phyloP scores from a whole-genome alignment of 2,113 vertebrate species.

The Gasterosteus nipponicus region DNA sequence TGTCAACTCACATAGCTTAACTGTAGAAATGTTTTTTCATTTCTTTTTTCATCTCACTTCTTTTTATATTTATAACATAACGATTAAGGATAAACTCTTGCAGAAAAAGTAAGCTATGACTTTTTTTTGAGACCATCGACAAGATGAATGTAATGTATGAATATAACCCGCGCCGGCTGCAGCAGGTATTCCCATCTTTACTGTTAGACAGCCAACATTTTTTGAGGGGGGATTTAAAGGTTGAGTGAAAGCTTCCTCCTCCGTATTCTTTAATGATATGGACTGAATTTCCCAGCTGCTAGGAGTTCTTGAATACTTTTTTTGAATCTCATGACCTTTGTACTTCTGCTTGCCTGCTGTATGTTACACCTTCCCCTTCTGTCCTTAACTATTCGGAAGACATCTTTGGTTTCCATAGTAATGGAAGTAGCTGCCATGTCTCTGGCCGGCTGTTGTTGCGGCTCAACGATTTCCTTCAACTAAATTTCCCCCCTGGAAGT shows the following conservation, averaged over 20 bases:
- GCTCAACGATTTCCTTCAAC: background rate
- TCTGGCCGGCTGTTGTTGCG: background rate
- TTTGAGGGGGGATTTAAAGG: background rate
- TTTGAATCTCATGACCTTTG: constrained; percentile 15
- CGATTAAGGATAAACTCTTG: constrained; percentile 25
- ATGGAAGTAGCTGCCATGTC: constrained; percentile 10
- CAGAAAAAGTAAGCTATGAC: constrained; percentile 6
- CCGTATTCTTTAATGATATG: constrained; percentile 8
- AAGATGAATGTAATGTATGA: background rate
- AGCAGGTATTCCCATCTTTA: background rate
- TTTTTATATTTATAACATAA: background rate
- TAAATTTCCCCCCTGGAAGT: background rate
- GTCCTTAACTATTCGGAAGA: background rate
- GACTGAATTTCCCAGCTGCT: background rate
- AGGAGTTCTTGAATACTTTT: background rate
- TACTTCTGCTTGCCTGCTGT: background rate
- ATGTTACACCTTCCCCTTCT: constrained; percentile 3
- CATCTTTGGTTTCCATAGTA: constrained; percentile 3
- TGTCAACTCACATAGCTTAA: constrained; percentile 12
- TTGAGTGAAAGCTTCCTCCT: constrained; percentile 1
- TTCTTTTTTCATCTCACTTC: background rate
- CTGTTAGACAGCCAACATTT: background rate
- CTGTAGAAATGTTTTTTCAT: constrained; percentile 12
- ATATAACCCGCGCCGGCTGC: background rate
- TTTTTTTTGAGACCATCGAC: constrained; percentile 32